phyloP scores from a whole-genome alignment of 1,140 invertebrate species.

The Zaprionus nigranus region DNA sequence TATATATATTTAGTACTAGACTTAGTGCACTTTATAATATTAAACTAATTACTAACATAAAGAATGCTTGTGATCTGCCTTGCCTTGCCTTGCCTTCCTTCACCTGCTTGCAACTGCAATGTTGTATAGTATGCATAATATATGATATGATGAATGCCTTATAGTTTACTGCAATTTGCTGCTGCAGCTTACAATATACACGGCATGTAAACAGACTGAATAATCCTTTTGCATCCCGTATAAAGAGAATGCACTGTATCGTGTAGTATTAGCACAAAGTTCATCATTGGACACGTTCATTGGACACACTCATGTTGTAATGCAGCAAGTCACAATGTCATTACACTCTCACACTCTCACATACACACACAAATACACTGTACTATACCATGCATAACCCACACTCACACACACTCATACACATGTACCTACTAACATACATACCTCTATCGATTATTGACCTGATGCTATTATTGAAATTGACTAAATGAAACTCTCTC shows the following conservation, averaged over 20 bases:
- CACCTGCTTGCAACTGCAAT: neutral
- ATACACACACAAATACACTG: constrained; percentile 14
- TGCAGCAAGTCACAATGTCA: neutral
- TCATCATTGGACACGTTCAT: constrained; percentile 4
- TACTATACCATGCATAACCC: constrained; percentile 39
- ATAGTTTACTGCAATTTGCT: constrained; percentile 1
- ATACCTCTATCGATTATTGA: constrained; percentile 14
- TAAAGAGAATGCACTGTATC: neutral
- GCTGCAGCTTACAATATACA: neutral
- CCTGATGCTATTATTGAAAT: constrained; percentile 46
- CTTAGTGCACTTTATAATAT: neutral
- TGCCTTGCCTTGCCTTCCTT: neutral
- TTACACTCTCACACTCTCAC: neutral
- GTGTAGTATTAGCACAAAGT: neutral
- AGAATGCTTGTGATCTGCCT: constrained; percentile 1
- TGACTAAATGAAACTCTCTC: constrained; percentile 76
- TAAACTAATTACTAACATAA: neutral
- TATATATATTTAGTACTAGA: neutral
- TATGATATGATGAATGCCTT: neutral
- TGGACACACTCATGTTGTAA: constrained; percentile 13
- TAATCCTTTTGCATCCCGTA: neutral
- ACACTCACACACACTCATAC: constrained; percentile 17
- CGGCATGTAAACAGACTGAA: neutral
- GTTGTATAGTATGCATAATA: neutral
- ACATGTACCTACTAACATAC: constrained; percentile 7